A percentile compares a stretch with the other conserved stretches of the same genome.
Evolutionary conservation across 2,888 invertebrate genomes (phyloP).

Genomic region (Drosophila kokeensis): DNA sequence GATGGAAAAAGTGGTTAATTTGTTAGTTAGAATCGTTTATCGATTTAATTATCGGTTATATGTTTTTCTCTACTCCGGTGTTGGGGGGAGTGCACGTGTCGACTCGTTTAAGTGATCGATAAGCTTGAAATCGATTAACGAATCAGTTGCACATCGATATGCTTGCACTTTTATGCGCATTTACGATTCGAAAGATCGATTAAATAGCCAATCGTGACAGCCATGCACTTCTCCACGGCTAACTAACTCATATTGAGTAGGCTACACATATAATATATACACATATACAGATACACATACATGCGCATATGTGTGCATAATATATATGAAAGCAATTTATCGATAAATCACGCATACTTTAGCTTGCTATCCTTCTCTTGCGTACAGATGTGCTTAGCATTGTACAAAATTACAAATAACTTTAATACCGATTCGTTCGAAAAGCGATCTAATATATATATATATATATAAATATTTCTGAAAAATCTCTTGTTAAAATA

Average conservation of each 20-base stretch:
- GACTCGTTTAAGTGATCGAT: constrained; percentile 6
- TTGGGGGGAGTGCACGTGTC: neutral
- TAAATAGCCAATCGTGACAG: neutral
- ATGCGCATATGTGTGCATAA: constrained; percentile 9
- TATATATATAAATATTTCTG: neutral
- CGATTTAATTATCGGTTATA: constrained; percentile 29
- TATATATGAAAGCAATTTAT: neutral
- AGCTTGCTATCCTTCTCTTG: neutral
- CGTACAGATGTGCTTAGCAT: neutral
- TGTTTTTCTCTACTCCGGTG: neutral
- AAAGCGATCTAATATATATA: neutral
- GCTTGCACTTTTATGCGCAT: neutral
- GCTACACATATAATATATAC: constrained; percentile 25
- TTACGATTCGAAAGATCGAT: neutral
- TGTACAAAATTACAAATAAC: neutral
- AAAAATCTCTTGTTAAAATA: neutral
- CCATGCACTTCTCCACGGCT: neutral
- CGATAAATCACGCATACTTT: neutral
- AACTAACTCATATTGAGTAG: constrained; percentile 13
- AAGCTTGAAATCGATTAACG: constrained; percentile 3
- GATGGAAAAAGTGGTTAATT: constrained; percentile 37
- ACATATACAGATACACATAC: constrained; percentile 22
- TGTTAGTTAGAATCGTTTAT: constrained; percentile 34
- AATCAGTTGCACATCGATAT: neutral
- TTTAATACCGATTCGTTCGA: neutral